These are phyloP conservation scores for Caenorhabditis doughertyi DNA, from an alignment of 2,888 invertebrate species.

Conservation along the genomic window DNA sequence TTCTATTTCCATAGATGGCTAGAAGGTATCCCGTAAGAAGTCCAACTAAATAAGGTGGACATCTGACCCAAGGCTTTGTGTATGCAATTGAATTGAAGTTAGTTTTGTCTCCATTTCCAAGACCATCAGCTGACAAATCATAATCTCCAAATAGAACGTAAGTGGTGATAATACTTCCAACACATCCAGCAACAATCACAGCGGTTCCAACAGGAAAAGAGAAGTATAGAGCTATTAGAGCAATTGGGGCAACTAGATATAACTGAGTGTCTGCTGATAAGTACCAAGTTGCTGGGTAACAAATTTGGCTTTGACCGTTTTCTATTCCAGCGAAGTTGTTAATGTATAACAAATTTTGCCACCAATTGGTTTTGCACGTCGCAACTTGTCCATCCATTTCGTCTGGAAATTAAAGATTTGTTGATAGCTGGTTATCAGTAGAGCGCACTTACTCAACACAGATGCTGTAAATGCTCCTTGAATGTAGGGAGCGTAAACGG, in stretches of 20 bases:
- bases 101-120: conserved; percentile 30
- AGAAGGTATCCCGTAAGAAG: neutral
- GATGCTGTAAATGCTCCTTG: conserved; percentile 44
- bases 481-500: conserved; percentile 40
- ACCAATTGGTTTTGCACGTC: too few relatives aligned
- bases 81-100: neutral
- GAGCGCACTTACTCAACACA: conserved; percentile 17
- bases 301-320: too few relatives aligned
- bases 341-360: too few relatives aligned
- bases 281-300: too few relatives aligned
- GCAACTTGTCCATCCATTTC: too few relatives aligned
- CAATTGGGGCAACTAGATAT: conserved; percentile 61
- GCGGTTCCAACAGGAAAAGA: conserved; percentile 14
- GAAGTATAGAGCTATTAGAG: conserved; percentile 59
- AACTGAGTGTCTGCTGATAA: conserved; percentile 64
- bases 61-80: neutral
- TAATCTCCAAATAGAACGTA: conserved; percentile 36
- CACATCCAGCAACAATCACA: conserved; percentile 11
- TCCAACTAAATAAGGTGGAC: neutral
- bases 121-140: conserved; percentile 33
- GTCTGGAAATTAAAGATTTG: too few relatives aligned
- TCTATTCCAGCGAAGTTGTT: too few relatives aligned
- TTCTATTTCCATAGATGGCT: neutral
- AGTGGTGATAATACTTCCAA: conserved; percentile 34
- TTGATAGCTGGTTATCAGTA: neutral